Base-by-base conservation (phyloP, 2,113 vertebrate species). In the Opisthocomus hoazin region DNA sequence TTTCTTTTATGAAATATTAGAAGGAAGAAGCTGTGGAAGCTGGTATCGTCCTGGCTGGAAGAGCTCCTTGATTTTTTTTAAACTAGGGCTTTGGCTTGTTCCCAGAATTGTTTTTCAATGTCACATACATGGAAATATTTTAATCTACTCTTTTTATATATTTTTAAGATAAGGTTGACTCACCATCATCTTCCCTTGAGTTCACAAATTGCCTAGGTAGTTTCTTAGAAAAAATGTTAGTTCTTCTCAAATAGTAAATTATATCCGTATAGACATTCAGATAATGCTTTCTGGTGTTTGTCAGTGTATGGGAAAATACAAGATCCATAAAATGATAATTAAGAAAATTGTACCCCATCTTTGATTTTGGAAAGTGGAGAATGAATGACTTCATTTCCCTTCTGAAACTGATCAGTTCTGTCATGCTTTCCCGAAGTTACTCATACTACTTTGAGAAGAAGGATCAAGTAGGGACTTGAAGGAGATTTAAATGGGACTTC, bases 121-220 rank as follows among this genome's bases (percentile, higher is more conserved):
- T 86, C 34, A 71, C 11, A 23, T 50, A 10, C 20, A n/a, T 34
- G 46, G n/a, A 50, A 85, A 48, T 41, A 69, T 22, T 80, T 92
- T 21, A 37, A 24, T 84, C 6, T 34, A 6, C 3, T 71, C 6
- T 66, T 9, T 39, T 4, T 57, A 11, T 41, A 8, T 30, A 9
- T 76, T 65, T 73, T 88, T 9, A 0, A 45, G 54, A 32, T 54
- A 2, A 60, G 24, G 10, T 63, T 81, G 9, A 10, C 80, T 86
- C 32, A 45, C 15, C 30, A 10, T 43, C 0, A 0, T 75, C 5
- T 75, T 36, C n/a, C 20, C 19, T 83, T 14, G 15, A 60, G 26
- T 12, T 68, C 36, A 34, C 53, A 68, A 46, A 60, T 63, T 71
- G 54, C 37, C 27, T 43, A 48, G 11, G 26, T 54, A 54, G 14